Evolutionary conservation across 2,888 invertebrate species (phyloP).

Genomic region (Camponotus fellah): DNA sequence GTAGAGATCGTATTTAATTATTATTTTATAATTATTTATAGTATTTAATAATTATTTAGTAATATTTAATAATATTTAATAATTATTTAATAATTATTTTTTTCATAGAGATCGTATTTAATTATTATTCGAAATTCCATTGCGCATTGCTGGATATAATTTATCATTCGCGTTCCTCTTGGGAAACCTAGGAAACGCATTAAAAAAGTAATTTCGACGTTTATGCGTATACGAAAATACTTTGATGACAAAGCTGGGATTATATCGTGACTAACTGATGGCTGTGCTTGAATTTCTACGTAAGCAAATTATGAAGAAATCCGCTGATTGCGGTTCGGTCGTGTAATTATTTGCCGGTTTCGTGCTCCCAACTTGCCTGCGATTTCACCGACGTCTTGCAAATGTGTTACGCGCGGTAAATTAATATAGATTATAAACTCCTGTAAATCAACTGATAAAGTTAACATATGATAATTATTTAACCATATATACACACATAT

Average conservation of each 20-base stretch:
- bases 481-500: not conserved
- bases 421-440: conserved; percentile 14
- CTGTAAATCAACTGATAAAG: conserved; percentile 24
- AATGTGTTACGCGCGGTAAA: not conserved
- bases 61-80: no score
- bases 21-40: no score
- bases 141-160: not conserved
- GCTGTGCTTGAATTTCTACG: not conserved
- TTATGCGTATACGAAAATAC: conserved; percentile 37
- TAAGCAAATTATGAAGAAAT: conserved; percentile 33
- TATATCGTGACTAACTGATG: conserved; percentile 4
- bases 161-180: not conserved
- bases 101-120: not conserved
- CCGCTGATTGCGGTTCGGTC: conserved; percentile 13
- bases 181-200: not conserved
- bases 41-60: no score
- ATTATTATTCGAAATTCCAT: not conserved
- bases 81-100: no score
- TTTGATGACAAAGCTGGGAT: conserved; percentile 1
- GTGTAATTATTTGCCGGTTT: conserved; percentile 19
- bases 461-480: conserved; percentile 31
- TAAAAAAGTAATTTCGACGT: conserved; percentile 11
- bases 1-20: not conserved
- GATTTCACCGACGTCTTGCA: not conserved
- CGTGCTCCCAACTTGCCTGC: not conserved